Evolutionary conservation across 2,888 invertebrate species (phyloP).

Genomic region (Isotomurus palustris): DNA sequence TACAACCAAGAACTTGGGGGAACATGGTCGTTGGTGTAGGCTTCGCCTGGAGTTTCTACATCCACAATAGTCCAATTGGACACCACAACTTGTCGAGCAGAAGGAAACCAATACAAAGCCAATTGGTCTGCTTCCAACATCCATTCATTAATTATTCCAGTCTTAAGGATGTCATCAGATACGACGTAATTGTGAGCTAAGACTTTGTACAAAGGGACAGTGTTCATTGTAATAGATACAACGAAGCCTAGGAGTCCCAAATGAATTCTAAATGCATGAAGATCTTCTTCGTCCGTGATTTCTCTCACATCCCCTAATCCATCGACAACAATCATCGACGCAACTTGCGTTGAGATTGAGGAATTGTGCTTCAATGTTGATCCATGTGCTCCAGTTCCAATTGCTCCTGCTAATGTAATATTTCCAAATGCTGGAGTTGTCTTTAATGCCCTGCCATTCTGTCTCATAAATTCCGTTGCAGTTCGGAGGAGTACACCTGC

Average conservation of each 20-base stretch:
- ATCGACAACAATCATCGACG: constrained; percentile 16
- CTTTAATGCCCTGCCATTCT: constrained; percentile 8
- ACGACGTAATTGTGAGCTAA: constrained; percentile 7
- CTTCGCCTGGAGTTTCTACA: background rate
- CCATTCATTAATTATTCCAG: constrained; percentile 1
- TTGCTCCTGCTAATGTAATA: constrained; percentile 18
- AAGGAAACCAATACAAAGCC: constrained; percentile 22
- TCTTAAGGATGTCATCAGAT: constrained; percentile 3
- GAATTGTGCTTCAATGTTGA: constrained; percentile 4
- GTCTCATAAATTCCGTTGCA: constrained; percentile 8
- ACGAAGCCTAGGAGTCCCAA: constrained; percentile 21
- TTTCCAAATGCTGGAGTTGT: constrained; percentile 20
- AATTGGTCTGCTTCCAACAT: constrained; percentile 10
- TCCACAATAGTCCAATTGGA: constrained; percentile 24
- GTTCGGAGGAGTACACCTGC: constrained; percentile 13
- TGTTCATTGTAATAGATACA: constrained; percentile 6
- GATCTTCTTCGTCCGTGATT: constrained; percentile 6
- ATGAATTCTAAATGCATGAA: constrained; percentile 18
- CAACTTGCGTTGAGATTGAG: constrained; percentile 12
- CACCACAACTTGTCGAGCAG: constrained; percentile 7
- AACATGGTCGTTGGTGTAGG: constrained; percentile 10
- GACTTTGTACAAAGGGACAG: constrained; percentile 16
- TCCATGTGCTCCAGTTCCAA: constrained; percentile 26
- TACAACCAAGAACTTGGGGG: constrained; percentile 2
- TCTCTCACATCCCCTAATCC: constrained; percentile 11